Conservation (phyloP, 2,888 invertebrate species). For the Uloborus plumipes region DNA sequence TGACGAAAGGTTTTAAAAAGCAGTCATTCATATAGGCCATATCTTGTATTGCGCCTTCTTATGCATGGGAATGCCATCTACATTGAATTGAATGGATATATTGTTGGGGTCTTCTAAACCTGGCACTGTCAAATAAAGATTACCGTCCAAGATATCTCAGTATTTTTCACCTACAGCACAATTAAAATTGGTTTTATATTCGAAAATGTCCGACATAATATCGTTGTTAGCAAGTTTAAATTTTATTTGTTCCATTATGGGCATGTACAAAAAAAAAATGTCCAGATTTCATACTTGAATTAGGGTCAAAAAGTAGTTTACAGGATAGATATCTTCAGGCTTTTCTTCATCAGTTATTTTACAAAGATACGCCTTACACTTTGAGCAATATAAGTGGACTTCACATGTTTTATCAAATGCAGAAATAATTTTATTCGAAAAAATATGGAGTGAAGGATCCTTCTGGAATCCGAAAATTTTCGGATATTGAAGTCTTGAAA, state of each 20-base stretch:
- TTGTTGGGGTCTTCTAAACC: constrained; percentile 1
- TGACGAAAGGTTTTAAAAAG: constrained; percentile 1
- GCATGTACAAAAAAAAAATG: constrained; percentile 10
- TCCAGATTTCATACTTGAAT: constrained; percentile 1
- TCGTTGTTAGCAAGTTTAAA: not conserved
- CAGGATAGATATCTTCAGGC: not conserved
- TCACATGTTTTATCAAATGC: constrained; percentile 5
- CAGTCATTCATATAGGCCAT: constrained; percentile 5
- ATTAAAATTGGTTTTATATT: constrained; percentile 5
- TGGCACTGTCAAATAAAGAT: not conserved
- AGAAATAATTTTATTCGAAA: not conserved
- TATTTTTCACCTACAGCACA: not conserved
- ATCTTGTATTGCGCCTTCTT: not conserved
- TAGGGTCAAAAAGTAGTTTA: constrained; percentile 2
- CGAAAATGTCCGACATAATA: not conserved
- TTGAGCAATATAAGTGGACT: constrained; percentile 5
- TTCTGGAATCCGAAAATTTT: too few species aligned
- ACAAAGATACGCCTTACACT: constrained; percentile 1
- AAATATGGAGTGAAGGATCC: too few species aligned
- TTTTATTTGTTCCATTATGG: not conserved
- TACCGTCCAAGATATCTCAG: constrained; percentile 5
- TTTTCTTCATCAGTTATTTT: constrained; percentile 9
- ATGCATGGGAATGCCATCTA: constrained; percentile 12
- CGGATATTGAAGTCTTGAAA: too few species aligned
- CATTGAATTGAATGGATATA: constrained; percentile 7